Evolutionary conservation across 2,888 invertebrate species (phyloP).

Genomic region (Erebia epiphron): DNA sequence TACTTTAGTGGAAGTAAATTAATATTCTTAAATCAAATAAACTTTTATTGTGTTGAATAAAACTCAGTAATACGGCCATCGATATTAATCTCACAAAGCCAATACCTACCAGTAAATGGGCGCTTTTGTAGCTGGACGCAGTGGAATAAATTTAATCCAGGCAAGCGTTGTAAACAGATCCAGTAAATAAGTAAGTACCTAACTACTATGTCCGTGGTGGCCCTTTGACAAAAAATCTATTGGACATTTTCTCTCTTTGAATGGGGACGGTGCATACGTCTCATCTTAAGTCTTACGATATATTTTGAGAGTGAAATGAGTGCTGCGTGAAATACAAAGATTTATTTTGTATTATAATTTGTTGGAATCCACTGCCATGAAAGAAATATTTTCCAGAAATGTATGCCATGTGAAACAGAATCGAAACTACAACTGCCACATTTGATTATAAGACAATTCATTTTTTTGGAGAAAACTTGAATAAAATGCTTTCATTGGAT

Average conservation of each 20-base stretch:
- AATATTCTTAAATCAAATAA: neutral
- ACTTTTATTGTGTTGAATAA: neutral
- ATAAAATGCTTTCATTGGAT: too few species aligned
- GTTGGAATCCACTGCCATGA: too few species aligned
- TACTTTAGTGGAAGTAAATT: too few species aligned
- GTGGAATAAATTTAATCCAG: conserved; percentile 7
- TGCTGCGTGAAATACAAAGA: neutral
- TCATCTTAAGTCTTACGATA: neutral
- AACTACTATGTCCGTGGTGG: neutral
- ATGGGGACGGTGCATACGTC: neutral
- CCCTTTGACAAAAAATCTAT: conserved; percentile 5
- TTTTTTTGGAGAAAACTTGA: too few species aligned
- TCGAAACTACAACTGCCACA: too few species aligned
- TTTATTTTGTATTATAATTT: too few species aligned
- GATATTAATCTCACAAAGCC: conserved; percentile 1
- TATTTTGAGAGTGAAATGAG: neutral
- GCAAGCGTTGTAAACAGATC: neutral
- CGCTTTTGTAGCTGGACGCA: neutral
- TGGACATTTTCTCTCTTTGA: neutral
- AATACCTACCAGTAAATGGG: conserved; percentile 1
- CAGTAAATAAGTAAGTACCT: conserved; percentile 9
- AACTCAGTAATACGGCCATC: neutral
- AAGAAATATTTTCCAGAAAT: too few species aligned
- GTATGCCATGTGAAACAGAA: too few species aligned
- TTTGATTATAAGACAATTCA: too few species aligned